Evolutionary conservation across 64 coral and sea anemone genomes (phyloP), one percentile per base, ranked within the genome.

Genomic region (Stichodactyla helianthus): DNA sequence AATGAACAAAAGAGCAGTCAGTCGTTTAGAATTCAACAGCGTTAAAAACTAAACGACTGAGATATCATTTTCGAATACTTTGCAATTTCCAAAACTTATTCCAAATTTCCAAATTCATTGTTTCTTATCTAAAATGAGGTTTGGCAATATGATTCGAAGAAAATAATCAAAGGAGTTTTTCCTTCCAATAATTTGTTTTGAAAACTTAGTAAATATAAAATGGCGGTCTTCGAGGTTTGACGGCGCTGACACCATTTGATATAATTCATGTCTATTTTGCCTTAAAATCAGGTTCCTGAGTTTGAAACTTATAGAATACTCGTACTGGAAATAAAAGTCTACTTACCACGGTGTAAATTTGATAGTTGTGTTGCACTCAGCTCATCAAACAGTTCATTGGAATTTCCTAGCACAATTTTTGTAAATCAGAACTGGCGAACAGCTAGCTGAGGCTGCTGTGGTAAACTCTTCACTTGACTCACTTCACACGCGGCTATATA

Each of bases 401-500:
- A 74, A 74, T 44, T 74, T 74, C 26, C 68, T 35, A 6, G 8
- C 5, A 74, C 25, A 74, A 23, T 3, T 74, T 74, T 2, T 74
- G 17, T 35, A 23, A 23, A 31, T 74, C 17, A 74, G 68, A 23
- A 23, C n/a, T 65, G 6, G 20, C 68, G 27, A 12, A 35, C 7
- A 27, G 68, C 68, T 10, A 74, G 68, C 25, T 23, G 22, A 26
- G 17, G n/a, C 68, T 27, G 23, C 26, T 74, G 17, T 31, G 25
- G 23, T 74, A 23, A 74, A 74, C 25, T 31, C 25, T 74, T 0
- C 1, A 31, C 22, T 35, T 23, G 68, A 31, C 23, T 13, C 23
- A 74, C 68, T 74, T 11, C 68, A 81, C 77, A 52, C 67, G 18
- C 13, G 15, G 50, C 52, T 81, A 52, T 81, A 81, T 81, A 81